Evolutionary conservation across 2,797 vertebrate genomes (phyloP).

Genomic region (Microctenopoma stevenorrisi): DNA sequence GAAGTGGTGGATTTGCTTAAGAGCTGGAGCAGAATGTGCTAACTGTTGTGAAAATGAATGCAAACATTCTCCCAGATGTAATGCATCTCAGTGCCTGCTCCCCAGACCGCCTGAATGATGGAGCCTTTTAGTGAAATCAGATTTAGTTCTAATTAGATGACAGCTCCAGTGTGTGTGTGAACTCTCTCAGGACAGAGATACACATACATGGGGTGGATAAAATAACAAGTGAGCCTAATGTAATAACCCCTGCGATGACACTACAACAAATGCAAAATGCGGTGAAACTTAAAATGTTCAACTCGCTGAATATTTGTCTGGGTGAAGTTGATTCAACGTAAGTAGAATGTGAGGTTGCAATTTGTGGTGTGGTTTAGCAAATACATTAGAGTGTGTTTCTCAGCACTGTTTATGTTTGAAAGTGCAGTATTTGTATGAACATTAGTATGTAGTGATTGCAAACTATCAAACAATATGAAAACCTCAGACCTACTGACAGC

Average conservation of each 20-base stretch:
- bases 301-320: slow-evolving; percentile 4
- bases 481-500: background rate
- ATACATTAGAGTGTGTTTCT: slow-evolving; percentile 26
- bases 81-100: slow-evolving; percentile 69
- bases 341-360: background rate
- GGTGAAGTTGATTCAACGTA: slow-evolving; percentile 4
- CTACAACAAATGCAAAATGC: slow-evolving; percentile 10
- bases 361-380: slow-evolving; percentile 9
- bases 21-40: slow-evolving; percentile 68
- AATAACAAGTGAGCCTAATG: slow-evolving; percentile 40
- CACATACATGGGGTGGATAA: slow-evolving; percentile 44
- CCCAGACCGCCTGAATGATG: slow-evolving; percentile 72
- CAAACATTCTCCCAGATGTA: slow-evolving; percentile 65
- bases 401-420: slow-evolving; percentile 11
- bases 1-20: slow-evolving; percentile 47
- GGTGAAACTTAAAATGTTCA: slow-evolving; percentile 25
- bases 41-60: slow-evolving; percentile 75
- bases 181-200: slow-evolving; percentile 61
- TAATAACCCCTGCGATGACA: slow-evolving; percentile 28
- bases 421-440: slow-evolving; percentile 1
- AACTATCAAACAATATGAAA: slow-evolving; percentile 5
- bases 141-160: slow-evolving; percentile 79
- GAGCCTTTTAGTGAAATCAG: slow-evolving; percentile 78
- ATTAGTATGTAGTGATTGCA: background rate
- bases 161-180: slow-evolving; percentile 52